These are phyloP conservation scores for Colistium nudipinnis DNA, from an alignment of 2,113 vertebrate genomes.

Conservation along the genomic window DNA sequence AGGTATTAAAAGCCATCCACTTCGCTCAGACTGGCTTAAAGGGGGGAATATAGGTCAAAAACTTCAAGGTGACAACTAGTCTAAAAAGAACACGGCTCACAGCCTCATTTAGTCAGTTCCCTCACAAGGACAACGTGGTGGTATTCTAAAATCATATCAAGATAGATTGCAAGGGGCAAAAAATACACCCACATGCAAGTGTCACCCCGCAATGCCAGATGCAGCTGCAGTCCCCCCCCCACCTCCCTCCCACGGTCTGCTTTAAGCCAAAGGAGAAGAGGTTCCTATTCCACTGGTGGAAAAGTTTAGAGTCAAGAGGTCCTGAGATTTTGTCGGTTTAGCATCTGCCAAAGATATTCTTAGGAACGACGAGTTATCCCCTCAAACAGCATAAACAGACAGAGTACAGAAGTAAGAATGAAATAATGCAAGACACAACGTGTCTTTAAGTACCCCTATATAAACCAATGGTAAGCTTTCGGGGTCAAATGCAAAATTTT, in stretches of 20 bases:
- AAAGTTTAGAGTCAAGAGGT: conserved; percentile 37
- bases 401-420: not conserved
- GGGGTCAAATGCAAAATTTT: too few relatives aligned
- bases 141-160: conserved; percentile 57
- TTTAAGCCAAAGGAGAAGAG: conserved; percentile 28
- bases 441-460: not conserved
- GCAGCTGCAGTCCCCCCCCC: conserved; percentile 40
- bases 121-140: conserved; percentile 40
- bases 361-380: conserved; percentile 3
- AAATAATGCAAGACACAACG: not conserved
- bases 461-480: not conserved
- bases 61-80: conserved; percentile 11
- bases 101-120: conserved; percentile 46
- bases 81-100: conserved; percentile 30
- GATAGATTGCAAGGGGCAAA: conserved; percentile 71
- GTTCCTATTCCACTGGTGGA: conserved; percentile 9
- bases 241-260: too few relatives aligned
- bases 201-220: conserved; percentile 48
- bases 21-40: conserved; percentile 7
- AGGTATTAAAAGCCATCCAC: not conserved
- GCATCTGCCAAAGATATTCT: conserved; percentile 28
- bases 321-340: conserved; percentile 18
- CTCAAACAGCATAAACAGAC: not conserved
- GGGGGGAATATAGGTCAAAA: conserved; percentile 38
- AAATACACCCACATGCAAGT: conserved; percentile 67